A percentile compares a stretch with the other conserved stretches of the same genome.
Evolutionary conservation across 2,797 vertebrate genomes (phyloP).

Genomic region (Kryptopterus vitreolus): DNA sequence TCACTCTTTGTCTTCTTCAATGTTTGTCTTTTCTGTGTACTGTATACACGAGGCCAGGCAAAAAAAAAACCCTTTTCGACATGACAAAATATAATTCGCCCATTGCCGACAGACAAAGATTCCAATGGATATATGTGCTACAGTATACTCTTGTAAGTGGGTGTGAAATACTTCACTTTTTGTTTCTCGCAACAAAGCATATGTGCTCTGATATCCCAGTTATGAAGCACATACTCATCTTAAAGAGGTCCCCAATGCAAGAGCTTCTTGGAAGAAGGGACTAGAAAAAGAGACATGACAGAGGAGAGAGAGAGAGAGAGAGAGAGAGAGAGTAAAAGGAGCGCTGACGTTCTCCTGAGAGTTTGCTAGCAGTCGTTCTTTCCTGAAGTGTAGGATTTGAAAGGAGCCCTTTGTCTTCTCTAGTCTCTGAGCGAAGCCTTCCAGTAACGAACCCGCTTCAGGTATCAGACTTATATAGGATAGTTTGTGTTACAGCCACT

Average conservation of each 20-base stretch:
- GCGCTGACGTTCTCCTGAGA: conserved; percentile 42
- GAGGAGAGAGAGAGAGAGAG: conserved; percentile 38
- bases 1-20: conserved; percentile 25
- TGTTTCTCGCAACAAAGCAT: conserved; percentile 15
- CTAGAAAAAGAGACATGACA: conserved; percentile 51
- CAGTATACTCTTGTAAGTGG: conserved; percentile 22
- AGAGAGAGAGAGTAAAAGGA: conserved; percentile 49
- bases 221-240: conserved; percentile 41
- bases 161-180: conserved; percentile 30
- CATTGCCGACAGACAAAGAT: conserved; percentile 18
- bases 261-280: conserved; percentile 45
- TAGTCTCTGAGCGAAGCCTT: conserved; percentile 39
- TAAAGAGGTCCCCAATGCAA: conserved; percentile 48
- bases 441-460: conserved; percentile 45
- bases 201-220: conserved; percentile 47
- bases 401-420: conserved; percentile 51
- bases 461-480: conserved; percentile 39
- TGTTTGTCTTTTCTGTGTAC: conserved; percentile 23
- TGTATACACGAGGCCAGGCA: background rate
- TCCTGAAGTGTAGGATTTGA: conserved; percentile 46
- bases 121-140: conserved; percentile 23
- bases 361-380: conserved; percentile 28
- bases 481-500: conserved; percentile 17
- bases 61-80: conserved; percentile 1
- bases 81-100: conserved; percentile 32